Evolutionary conservation across 1,140 invertebrate species (phyloP).

Genomic region (Physella acuta): DNA sequence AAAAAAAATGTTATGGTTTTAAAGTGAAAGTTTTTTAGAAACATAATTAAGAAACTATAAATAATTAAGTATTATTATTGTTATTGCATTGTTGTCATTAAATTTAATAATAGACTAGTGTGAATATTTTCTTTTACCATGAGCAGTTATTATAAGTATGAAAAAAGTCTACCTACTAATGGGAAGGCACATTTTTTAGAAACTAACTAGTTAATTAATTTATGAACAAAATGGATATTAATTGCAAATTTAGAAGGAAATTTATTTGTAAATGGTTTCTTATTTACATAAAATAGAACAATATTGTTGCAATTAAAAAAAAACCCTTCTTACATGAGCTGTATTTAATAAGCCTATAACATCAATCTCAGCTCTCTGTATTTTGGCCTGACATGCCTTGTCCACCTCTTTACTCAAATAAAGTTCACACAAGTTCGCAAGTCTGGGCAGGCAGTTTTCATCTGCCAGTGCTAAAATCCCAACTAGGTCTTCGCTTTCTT

Average conservation of each 20-base stretch:
- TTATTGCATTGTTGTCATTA: background rate
- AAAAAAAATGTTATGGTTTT: slow-evolving; percentile 29
- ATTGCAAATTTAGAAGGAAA: no score
- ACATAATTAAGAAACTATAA: no score
- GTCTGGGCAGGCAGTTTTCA: slow-evolving; percentile 45
- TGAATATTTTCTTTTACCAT: background rate
- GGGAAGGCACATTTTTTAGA: background rate
- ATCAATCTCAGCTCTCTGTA: slow-evolving; percentile 52
- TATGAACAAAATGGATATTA: background rate
- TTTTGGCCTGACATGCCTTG: slow-evolving; percentile 39
- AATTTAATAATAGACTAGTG: background rate
- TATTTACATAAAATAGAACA: no score
- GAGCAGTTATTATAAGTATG: background rate
- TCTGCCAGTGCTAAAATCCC: slow-evolving; percentile 47
- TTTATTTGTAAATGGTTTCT: no score
- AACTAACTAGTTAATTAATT: background rate
- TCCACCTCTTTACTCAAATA: slow-evolving; percentile 56
- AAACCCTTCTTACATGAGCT: slow-evolving; percentile 44
- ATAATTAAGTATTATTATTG: background rate
- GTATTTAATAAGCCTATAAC: slow-evolving; percentile 50
- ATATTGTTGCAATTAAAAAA: no score
- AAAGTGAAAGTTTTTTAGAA: no score
- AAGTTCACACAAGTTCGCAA: slow-evolving; percentile 52
- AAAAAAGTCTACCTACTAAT: background rate
- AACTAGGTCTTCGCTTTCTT: slow-evolving; percentile 42